Percentiles rank a stretch among this genome's conserved stretches.
Conservation (phyloP, 2,113 vertebrate species). For the Numenius arquata region DNA sequence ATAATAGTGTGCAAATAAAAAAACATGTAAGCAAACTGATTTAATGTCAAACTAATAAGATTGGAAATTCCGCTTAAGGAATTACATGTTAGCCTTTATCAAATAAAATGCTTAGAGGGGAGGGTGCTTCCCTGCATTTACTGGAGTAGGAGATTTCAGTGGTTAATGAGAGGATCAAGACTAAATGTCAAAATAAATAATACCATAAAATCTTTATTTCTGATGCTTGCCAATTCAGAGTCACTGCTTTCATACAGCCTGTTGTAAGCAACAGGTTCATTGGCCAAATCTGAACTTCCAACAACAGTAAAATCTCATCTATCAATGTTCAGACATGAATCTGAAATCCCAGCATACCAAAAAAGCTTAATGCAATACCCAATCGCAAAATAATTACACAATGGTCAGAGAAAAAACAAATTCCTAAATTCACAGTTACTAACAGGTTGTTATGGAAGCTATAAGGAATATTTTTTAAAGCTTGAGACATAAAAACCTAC, state of each 20-base stretch:
- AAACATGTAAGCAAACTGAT: constrained; percentile 35
- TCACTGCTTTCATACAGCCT: not conserved
- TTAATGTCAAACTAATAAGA: constrained; percentile 35
- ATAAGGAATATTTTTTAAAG: not conserved
- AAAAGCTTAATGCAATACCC: not conserved
- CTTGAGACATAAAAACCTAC: not conserved
- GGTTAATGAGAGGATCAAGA: constrained; percentile 20
- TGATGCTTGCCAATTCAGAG: not conserved
- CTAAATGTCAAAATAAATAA: constrained; percentile 25
- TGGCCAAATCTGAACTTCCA: not conserved
- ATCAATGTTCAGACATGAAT: not conserved
- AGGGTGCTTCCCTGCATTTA: not conserved
- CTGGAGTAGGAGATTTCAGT: not conserved
- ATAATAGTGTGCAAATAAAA: constrained; percentile 49
- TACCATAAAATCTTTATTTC: not conserved
- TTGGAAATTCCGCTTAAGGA: constrained; percentile 4
- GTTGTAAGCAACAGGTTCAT: not conserved
- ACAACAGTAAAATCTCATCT: not conserved
- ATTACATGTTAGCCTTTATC: constrained; percentile 25
- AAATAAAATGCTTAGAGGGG: not conserved
- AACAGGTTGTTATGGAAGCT: not conserved
- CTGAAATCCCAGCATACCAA: not conserved
- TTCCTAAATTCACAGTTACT: not conserved
- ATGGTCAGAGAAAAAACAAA: not conserved
- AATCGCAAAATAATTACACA: not conserved